These are phyloP conservation scores for Pyxicephalus adspersus DNA, from an alignment of 2,113 vertebrate species.

Conservation along the genomic window DNA sequence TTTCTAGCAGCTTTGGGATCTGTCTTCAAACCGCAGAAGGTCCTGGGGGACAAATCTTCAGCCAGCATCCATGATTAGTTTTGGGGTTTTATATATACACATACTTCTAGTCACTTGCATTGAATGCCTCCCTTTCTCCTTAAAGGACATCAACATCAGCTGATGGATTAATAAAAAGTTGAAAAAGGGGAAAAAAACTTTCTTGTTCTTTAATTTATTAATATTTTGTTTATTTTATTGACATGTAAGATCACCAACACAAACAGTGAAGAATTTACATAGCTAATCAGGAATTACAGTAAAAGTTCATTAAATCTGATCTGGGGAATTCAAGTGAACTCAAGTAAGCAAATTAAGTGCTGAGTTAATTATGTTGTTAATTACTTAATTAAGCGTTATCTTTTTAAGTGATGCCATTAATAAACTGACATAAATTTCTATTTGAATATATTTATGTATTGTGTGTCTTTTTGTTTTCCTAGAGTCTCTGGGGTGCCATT, in stretches of 20 bases:
- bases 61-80: constrained; percentile 29
- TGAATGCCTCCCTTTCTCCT: not conserved
- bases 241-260: constrained; percentile 60
- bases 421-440: constrained; percentile 78
- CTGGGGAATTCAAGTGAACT: constrained; percentile 78
- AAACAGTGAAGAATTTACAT: constrained; percentile 68
- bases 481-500: constrained; percentile 73
- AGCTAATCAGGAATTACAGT: constrained; percentile 74
- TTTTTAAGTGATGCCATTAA: constrained; percentile 79
- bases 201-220: constrained; percentile 59
- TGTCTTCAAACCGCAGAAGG: not conserved
- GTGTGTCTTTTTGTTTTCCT: constrained; percentile 71
- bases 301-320: constrained; percentile 77
- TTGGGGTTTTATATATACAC: constrained; percentile 3
- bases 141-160: not conserved
- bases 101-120: not conserved
- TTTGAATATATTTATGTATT: constrained; percentile 66
- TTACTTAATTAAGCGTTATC: constrained; percentile 83
- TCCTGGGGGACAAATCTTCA: constrained; percentile 41
- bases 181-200: not conserved
- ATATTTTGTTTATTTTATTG: constrained; percentile 71
- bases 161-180: constrained; percentile 13
- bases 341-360: constrained; percentile 81
- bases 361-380: constrained; percentile 86
- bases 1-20: not conserved